Base-by-base conservation (phyloP, 2,113 vertebrate species). In the Okapia johnstoni region DNA sequence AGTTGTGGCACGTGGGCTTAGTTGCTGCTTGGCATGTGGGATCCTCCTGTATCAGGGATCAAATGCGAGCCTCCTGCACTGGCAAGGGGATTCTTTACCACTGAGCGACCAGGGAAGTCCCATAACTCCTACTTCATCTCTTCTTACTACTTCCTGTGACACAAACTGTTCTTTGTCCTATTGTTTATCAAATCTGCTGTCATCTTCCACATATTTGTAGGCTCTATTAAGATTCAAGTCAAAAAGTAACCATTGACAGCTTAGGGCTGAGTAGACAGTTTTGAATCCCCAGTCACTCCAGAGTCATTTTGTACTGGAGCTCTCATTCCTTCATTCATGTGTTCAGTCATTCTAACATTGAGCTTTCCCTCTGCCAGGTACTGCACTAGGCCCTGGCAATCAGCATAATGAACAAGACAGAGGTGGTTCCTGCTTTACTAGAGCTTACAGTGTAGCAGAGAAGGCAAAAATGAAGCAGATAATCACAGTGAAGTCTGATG, bases 131-230 rank as follows among this genome's bases (percentile, higher is more conserved):
- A 63, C 28, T 83, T 94, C 52, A 16, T 85, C 15, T 95, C 61
- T 93, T 28, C 15, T 81, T 80, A 80, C 63, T 61, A 73, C 63
- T 90, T 92, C 46, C 54, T 88, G 6, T 85, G n/a, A 88, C 33
- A 61, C 52, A 85, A 48, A 94, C 17, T 88, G 46, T 43, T 7
- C 15, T 73, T 88, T 92, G 10, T 85, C 96, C 60, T 73, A 0
- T 63, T 94, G 30, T 94, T 94, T 14, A 63, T 50, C 40, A 93
- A 52, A 26, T 98, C 55, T 95, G 40, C 60, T 81, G n/a, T 84
- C 84, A 88, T 91, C n/a, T 94, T 94, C 28, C 28, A 93, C 36
- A n/a, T 52, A 63, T 95, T 85, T 90, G 46, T 94, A 81, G 85
- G 43, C 36, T 95, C 36, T 88, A 23, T 92, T 90, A 90, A 52